These are phyloP conservation scores for Lepidurus packardi DNA, from an alignment of 1,140 invertebrate genomes.

Conservation along the genomic window DNA sequence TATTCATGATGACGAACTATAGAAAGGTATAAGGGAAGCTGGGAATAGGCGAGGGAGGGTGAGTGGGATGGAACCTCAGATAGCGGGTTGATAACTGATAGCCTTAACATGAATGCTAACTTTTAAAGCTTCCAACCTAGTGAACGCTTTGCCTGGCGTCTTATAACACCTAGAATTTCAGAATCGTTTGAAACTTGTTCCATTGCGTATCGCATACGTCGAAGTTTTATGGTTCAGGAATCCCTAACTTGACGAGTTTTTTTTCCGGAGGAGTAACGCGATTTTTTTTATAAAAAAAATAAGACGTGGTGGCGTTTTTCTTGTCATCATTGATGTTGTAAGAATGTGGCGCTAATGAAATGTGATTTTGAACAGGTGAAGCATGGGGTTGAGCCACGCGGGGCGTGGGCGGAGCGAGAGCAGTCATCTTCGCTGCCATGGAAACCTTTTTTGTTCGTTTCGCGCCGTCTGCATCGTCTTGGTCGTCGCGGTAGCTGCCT, in stretches of 20 bases:
- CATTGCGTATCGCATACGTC: no score
- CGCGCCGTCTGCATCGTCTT: not conserved
- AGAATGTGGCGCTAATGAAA: not conserved
- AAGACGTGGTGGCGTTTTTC: not conserved
- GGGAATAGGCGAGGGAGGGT: not conserved
- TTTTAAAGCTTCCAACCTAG: conserved; percentile 5
- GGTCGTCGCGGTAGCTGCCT: not conserved
- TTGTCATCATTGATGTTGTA: not conserved
- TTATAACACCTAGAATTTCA: conserved; percentile 3
- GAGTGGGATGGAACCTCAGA: not conserved
- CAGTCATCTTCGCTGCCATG: not conserved
- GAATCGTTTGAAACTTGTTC: not conserved
- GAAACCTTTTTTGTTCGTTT: not conserved
- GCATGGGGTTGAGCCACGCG: not conserved
- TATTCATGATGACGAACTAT: not conserved
- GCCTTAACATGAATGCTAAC: not conserved
- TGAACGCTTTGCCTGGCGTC: not conserved
- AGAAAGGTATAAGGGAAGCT: not conserved
- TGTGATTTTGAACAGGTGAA: not conserved
- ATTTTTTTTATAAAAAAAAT: not conserved
- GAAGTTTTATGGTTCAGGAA: not conserved
- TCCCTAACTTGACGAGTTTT: not conserved
- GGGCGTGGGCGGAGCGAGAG: conserved; percentile 1
- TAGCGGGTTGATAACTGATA: conserved; percentile 15
- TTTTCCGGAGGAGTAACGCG: not conserved